Percentiles rank a stretch among this genome's conserved stretches.
Evolutionary conservation across 1,140 invertebrate genomes (phyloP).

Genomic region (Stegodyphus dumicola): DNA sequence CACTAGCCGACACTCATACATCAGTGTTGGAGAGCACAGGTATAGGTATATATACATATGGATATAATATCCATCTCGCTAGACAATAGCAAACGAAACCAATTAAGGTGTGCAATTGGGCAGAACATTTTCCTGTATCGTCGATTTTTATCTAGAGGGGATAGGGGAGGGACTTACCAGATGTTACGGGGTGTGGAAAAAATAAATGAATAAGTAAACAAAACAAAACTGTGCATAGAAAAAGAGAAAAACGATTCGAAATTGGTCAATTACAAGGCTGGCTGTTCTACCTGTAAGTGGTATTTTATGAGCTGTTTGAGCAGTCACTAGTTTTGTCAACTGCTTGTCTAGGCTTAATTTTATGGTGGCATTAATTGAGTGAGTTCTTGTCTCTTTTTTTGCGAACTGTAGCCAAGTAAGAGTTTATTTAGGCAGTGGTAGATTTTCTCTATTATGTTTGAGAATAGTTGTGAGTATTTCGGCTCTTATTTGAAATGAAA

Average conservation of each 20-base stretch:
- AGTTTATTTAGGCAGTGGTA: no score
- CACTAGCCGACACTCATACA: no score
- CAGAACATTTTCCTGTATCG: slow-evolving; percentile 44
- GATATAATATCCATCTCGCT: not conserved
- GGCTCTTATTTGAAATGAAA: no score
- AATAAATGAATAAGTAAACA: not conserved
- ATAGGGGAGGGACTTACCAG: slow-evolving; percentile 13
- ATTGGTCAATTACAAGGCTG: slow-evolving; percentile 40
- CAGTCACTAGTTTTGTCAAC: slow-evolving; percentile 22
- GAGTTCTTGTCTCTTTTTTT: not conserved
- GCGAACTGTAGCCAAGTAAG: no score
- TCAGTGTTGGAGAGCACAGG: not conserved
- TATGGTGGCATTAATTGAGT: slow-evolving; percentile 43
- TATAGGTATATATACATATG: slow-evolving; percentile 12
- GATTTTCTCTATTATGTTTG: no score
- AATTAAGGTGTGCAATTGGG: slow-evolving; percentile 50
- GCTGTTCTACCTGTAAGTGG: slow-evolving; percentile 11
- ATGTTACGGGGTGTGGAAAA: slow-evolving; percentile 17
- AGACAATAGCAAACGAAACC: not conserved
- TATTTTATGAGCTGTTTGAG: slow-evolving; percentile 46
- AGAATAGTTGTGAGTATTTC: no score
- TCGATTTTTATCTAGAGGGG: slow-evolving; percentile 44
- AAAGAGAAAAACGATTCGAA: not conserved
- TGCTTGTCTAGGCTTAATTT: slow-evolving; percentile 30
- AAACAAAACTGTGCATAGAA: not conserved